phyloP scores from a whole-genome alignment of 2,888 invertebrate species.

The Stenoptilia bipunctidactyla region DNA sequence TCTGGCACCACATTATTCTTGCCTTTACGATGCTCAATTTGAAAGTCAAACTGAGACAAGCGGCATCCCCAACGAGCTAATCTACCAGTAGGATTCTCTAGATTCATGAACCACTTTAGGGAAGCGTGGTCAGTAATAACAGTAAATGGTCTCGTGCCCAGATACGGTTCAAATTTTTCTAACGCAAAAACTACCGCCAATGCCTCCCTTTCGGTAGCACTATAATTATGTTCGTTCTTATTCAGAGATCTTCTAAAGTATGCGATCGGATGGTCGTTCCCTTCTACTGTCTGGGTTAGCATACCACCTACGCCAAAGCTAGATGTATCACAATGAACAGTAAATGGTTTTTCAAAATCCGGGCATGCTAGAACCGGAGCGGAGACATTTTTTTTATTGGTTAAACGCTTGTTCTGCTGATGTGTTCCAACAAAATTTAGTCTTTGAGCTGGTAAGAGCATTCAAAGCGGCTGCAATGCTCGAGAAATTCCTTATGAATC shows the following conservation, averaged over 20 bases:
- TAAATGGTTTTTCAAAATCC: constrained; percentile 7
- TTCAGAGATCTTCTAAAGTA: constrained; percentile 10
- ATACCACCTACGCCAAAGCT: constrained; percentile 12
- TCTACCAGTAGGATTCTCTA: constrained; percentile 7
- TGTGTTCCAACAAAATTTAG: constrained; percentile 5
- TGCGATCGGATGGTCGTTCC: constrained; percentile 9
- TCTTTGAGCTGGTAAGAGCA: constrained; percentile 1
- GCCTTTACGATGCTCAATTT: constrained; percentile 3
- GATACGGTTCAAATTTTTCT: constrained; percentile 13
- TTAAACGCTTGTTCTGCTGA: constrained; percentile 7
- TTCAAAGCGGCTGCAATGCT: constrained; percentile 10
- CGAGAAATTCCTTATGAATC: constrained; percentile 14
- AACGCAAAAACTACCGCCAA: constrained; percentile 11
- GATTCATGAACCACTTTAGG: constrained; percentile 3
- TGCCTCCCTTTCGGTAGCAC: constrained; percentile 12
- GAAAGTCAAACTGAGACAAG: constrained; percentile 3
- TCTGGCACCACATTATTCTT: constrained; percentile 6
- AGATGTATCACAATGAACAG: constrained; percentile 11
- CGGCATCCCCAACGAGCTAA: constrained; percentile 5
- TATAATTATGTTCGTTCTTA: constrained; percentile 12
- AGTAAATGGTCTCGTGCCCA: constrained; percentile 6
- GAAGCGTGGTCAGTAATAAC: constrained; percentile 8
- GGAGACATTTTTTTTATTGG: constrained; percentile 5
- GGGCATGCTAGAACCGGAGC: constrained; percentile 10
- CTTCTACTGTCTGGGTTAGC: constrained; percentile 10